These are phyloP conservation scores for Aphyosemion australe DNA, from an alignment of 2,113 vertebrate genomes.

Conservation along the genomic window DNA sequence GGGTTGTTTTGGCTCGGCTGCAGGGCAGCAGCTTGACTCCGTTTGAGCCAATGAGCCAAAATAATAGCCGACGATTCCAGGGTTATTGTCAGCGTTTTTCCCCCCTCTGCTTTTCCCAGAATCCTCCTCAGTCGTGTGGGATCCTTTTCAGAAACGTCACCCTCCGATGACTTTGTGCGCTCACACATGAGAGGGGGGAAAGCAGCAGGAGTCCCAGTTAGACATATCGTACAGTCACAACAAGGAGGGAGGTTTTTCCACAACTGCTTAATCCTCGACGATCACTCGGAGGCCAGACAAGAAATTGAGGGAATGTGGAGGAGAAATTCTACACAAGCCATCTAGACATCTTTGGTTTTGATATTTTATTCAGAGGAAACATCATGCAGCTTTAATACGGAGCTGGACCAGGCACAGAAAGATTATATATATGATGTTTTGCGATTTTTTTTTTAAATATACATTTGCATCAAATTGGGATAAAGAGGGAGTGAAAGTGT, in stretches of 20 bases:
- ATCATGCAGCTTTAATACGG: slow-evolving; percentile 12
- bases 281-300: not conserved
- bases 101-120: slow-evolving; percentile 62
- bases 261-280: not conserved
- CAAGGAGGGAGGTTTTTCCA: slow-evolving; percentile 8
- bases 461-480: not conserved
- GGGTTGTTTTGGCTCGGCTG: slow-evolving; percentile 73
- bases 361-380: slow-evolving; percentile 14
- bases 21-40: slow-evolving; percentile 77
- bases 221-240: slow-evolving; percentile 2
- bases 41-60: slow-evolving; percentile 77
- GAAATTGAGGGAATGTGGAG: slow-evolving; percentile 1
- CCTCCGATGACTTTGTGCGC: slow-evolving; percentile 33
- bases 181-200: slow-evolving; percentile 24
- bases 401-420: slow-evolving; percentile 18
- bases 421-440: not conserved
- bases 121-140: slow-evolving; percentile 47
- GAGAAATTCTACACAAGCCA: not conserved
- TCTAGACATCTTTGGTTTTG: not conserved
- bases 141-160: slow-evolving; percentile 43
- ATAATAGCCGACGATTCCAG: slow-evolving; percentile 74
- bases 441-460: not conserved
- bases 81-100: slow-evolving; percentile 67
- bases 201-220: not conserved
- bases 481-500: not conserved